Base-by-base conservation (phyloP, 37 sponge, comb jelly and placozoan species). In the Geodia barretti region DNA sequence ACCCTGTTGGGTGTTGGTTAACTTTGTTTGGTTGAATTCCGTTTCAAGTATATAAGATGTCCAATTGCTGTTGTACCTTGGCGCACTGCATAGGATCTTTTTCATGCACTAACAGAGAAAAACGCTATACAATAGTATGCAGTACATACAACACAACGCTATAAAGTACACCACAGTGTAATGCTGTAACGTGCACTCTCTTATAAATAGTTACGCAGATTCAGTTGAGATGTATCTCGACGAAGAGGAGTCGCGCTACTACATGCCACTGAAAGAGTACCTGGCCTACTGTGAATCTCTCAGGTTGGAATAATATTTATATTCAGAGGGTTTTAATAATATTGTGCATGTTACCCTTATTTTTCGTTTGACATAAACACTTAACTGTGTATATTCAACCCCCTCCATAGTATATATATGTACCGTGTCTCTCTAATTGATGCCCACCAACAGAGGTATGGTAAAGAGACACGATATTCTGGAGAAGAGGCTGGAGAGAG, bases 191-290 rank as follows among this genome's bases (percentile, higher is more conserved):
- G n/a, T n/a, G n/a, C n/a, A n/a, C n/a, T n/a, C n/a, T n/a, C n/a
- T n/a, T n/a, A n/a, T n/a, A n/a, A n/a, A n/a, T 47, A 92, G 92
- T 42, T 92, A 92, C 84, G 76, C 88, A 19, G 81, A 80, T 7
- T 80, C 85, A 2, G 41, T 87, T 8, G 88, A 84, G 39, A 79
- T 68, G 28, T 92, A 81, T 70, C n/a, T 88, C 38, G 85, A 84
- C 4, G 92, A 92, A 58, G 92, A 92, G 60, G 86, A 88, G 35
- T 14, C 65, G 23, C 32, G 92, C 26, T 88, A 79, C 28, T 40
- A 76, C 32, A 72, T 92, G 54, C 92, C 92, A 29, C 41, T 92
- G 43, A 87, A 88, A 80, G 92, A 92, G 62, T 92, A 92, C 70
- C 65, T 84, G 19, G 88, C 79, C 0, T 92, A 84, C 67, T 92